Percentiles rank a stretch among this genome's conserved stretches.
Conservation (phyloP, 2,797 vertebrate genomes). For the Heteromormyrus szaboi region DNA sequence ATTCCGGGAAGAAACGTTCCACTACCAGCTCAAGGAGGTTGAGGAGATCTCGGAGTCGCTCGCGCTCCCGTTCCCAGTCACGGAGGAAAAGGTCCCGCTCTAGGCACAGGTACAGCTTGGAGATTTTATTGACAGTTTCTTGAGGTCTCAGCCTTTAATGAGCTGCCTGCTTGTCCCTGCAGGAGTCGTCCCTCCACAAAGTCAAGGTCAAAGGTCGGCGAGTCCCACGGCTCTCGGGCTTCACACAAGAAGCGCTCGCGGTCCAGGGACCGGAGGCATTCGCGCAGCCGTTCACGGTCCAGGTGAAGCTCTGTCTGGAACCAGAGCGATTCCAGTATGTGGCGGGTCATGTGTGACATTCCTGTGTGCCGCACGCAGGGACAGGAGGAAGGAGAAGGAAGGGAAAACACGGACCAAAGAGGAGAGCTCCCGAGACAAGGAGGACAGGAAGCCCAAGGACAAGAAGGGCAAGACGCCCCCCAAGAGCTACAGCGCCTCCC, state of each 20-base stretch:
- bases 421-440: conserved; percentile 51
- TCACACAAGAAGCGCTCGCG: conserved; percentile 72
- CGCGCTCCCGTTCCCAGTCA: conserved; percentile 73
- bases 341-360: not conserved
- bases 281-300: conserved; percentile 72
- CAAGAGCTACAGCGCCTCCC: conserved; percentile 63
- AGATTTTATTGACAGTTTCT: not conserved
- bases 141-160: not conserved
- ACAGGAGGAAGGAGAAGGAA: conserved; percentile 66
- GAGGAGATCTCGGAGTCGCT: conserved; percentile 56
- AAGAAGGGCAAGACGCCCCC: conserved; percentile 66
- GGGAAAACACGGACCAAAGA: conserved; percentile 60
- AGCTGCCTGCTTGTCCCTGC: not conserved
- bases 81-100: conserved; percentile 80
- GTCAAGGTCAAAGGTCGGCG: conserved; percentile 61
- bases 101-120: conserved; percentile 69
- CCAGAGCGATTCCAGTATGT: not conserved
- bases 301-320: conserved; percentile 54
- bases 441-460: conserved; percentile 68
- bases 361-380: conserved; percentile 50
- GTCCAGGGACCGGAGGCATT: conserved; percentile 71
- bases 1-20: conserved; percentile 66
- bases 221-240: conserved; percentile 67
- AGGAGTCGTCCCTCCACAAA: conserved; percentile 70
- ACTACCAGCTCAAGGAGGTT: conserved; percentile 43